Evolutionary conservation across 2,113 vertebrate species (phyloP), one percentile per base, ranked within the genome.

Genomic region (Ceyx melanurus): DNA sequence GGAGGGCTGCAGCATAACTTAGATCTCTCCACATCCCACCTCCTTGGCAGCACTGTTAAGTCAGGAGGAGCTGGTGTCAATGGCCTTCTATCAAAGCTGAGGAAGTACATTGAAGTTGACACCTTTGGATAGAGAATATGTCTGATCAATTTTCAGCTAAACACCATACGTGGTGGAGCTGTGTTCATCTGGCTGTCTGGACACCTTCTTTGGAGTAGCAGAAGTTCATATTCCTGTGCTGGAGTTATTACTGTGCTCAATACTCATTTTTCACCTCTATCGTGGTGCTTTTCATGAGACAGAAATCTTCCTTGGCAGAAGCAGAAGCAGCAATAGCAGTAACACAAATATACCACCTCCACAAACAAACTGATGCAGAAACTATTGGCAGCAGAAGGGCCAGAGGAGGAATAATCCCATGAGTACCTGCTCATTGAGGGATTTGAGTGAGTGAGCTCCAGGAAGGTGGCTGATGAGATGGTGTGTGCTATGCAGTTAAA

Each of bases 381-480:
- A 13, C 20, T 54, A 3, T 5, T 40, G 62, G 75, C 62, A 76
- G 75, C 48, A 68, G 66, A 12, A 79, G 31, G 40, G 78, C 18
- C 15, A 65, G 90, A 53, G 57, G 15, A 56, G 50, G 53, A 48
- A 46, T 15, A 87, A 84, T 25, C 6, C 82, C 50, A 6, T 3
- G 14, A 60, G 37, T 11, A 6, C 5, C 53, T 10, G 1, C 16
- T 37, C 21, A 12, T 14, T 0, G 3, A 66, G 12, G 62, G 35
- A 37, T 10, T 78, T 80, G 66, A 53, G 54, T 62, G 46, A 82
- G 57, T 57, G 29, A 40, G 17, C 40, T 66, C 68, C n/a, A 29
- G 67, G 62, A 42, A 70, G 45, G 68, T 31, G 68, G 42, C 18
- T 74, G 82, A 29, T 60, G 56, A 40, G 65, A 29, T 53, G 45